Evolutionary conservation across 2,113 vertebrate genomes (phyloP).

Genomic region (Equus quagga): DNA sequence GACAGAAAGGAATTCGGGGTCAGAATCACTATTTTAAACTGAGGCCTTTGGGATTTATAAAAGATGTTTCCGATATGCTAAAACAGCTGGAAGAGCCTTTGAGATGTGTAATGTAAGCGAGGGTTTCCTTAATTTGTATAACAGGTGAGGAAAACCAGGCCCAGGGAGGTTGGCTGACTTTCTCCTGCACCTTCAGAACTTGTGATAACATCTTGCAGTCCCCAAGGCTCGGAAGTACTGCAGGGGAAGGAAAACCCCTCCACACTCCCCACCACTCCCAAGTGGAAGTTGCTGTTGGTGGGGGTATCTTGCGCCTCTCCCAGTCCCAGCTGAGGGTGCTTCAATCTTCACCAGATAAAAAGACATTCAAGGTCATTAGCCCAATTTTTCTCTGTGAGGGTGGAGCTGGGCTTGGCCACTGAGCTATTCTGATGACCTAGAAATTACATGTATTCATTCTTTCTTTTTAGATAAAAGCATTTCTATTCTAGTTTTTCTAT

Average conservation of each 20-base stretch:
- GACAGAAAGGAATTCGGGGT: conserved; percentile 75
- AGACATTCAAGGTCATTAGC: conserved; percentile 69
- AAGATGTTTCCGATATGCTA: conserved; percentile 78
- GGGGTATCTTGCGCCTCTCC: background rate
- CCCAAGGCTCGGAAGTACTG: background rate
- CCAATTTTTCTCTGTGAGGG: conserved; percentile 54
- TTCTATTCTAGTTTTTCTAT: conserved; percentile 76
- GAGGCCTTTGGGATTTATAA: conserved; percentile 75
- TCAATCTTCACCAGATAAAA: conserved; percentile 50
- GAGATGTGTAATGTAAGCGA: background rate
- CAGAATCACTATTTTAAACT: conserved; percentile 77
- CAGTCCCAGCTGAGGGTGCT: background rate
- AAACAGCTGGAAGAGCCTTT: conserved; percentile 73
- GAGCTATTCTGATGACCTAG: conserved; percentile 82
- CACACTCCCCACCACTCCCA: background rate
- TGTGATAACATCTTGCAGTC: conserved; percentile 5
- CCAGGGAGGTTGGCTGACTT: conserved; percentile 23
- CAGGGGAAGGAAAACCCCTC: background rate
- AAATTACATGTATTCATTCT: conserved; percentile 83
- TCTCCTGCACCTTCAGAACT: background rate
- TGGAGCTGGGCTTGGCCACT: conserved; percentile 49
- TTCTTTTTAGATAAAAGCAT: conserved; percentile 83
- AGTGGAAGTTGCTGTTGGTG: background rate
- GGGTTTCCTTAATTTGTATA: conserved; percentile 56
- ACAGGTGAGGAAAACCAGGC: conserved; percentile 75